Base-by-base conservation (phyloP, 2,888 invertebrate species). In the Macrosoma leucophasiata region DNA sequence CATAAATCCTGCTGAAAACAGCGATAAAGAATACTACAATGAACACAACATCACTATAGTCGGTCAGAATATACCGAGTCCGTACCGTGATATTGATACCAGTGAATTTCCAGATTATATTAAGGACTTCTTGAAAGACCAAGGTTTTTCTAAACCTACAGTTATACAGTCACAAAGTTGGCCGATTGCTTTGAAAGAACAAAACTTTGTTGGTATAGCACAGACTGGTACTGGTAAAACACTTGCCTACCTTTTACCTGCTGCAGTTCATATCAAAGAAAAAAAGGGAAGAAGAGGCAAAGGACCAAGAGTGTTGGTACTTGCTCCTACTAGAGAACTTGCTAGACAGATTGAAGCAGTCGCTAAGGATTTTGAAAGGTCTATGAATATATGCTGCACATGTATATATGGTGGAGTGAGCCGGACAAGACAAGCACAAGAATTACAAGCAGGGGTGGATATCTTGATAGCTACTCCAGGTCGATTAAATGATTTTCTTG, bases 401-500 rank as follows among this genome's bases (percentile, higher is more conserved):
- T 95, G 95, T 69, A 89, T 95, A 12, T 96, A 94, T 84, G 96
- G 96, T 32, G 96, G 96, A 21, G 93, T 94, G 2, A 91, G 90
- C 2, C 92, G 92, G 58, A 87, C 86, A 2, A 71, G 65, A 15
- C 90, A 92, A 63, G 88, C 89, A 0, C 74, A 86, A 3, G 86
- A 89, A 45, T 59, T 92, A 29, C 87, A 88, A 47, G 79, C 86
- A 15, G 94, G 94, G 29, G 92, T 93, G 13, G 93, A 95, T 68
- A 92, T 95, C 51, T 90, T 92, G 14, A 94, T 96, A 52, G 95
- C 95, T 2, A 96, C 95, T 12, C 95, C 95, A 1, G 95, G 95
- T 2, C 86, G 95, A 44, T 75, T 96, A 26, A 91, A 95, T 52
- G 95, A 96, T 62, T 93, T 95, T 46, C 75, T 96, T 23, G 88